Conservation (phyloP, 2,113 vertebrate species). For the Catharus fuscescens region DNA sequence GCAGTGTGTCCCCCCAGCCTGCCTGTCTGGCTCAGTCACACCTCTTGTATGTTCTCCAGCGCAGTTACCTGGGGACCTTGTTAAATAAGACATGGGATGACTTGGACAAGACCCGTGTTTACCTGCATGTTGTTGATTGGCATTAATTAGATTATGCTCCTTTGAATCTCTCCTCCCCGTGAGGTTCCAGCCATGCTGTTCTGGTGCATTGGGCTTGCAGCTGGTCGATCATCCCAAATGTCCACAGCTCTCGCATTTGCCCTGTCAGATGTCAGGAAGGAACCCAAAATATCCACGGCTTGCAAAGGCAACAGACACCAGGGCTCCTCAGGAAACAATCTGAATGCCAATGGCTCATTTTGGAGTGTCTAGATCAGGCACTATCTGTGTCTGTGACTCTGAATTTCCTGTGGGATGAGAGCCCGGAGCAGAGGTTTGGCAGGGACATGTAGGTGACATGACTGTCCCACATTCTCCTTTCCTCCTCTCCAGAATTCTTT, state of each 20-base stretch:
- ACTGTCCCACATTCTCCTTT: fast-evolving
- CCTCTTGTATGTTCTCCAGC: background rate
- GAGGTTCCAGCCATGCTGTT: background rate
- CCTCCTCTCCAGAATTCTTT: background rate
- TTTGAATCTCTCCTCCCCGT: background rate
- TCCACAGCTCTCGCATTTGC: background rate
- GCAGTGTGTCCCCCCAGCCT: background rate
- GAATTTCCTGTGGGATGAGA: background rate
- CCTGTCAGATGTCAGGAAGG: background rate
- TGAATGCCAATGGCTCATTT: background rate
- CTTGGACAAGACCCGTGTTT: constrained; percentile 18
- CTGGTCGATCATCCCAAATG: background rate
- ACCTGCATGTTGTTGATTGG: constrained; percentile 21
- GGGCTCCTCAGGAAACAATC: background rate
- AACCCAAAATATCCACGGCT: background rate
- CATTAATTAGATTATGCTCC: constrained; percentile 28
- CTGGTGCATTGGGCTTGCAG: background rate
- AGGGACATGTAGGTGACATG: background rate
- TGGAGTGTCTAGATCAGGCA: background rate
- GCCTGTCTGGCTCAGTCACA: background rate
- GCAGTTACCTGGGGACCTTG: constrained; percentile 9
- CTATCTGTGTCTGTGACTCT: background rate
- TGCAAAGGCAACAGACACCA: background rate
- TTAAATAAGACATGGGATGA: constrained; percentile 3
- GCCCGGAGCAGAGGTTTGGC: background rate